Base-by-base conservation (phyloP, 2,797 vertebrate genomes). In the Pangasius mekongensis region DNA sequence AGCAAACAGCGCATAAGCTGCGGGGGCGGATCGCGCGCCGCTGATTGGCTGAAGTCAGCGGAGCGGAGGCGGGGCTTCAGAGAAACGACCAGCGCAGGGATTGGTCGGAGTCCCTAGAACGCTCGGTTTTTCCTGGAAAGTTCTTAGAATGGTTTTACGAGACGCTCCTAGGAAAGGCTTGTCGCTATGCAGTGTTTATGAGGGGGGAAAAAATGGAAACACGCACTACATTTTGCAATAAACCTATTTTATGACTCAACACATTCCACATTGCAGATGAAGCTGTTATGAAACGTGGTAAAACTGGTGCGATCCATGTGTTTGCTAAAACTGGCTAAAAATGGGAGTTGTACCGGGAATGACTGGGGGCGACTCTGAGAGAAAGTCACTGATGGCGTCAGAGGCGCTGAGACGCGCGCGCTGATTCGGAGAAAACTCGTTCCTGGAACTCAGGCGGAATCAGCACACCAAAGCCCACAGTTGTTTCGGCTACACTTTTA, bases 91-190 rank as follows among this genome's bases (percentile, higher is more conserved):
- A 30, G 56, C 27, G 14, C 36, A 22, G 36, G 33, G 84, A 86
- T 86, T 86, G 84, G 84, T 62, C 56, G 16, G 56, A 47, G 36
- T 86, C 84, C 71, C 7, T 76, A 24, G 83, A 69, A 20, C 84
- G 84, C 71, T 76, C 14, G 36, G 13, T 86, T 84, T 86, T 86
- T 86, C 84, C 71, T 86, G 71, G 84, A 86, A 86, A 86, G 96
- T 96, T 96, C 96, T 95, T 96, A 96, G 96, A 97, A 97, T 92
- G 82, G 16, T 92, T 96, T 95, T 92, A 92, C 22, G 30, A 84
- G 87, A 89, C 84, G 62, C 86, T 54, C 69, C 58, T 62, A 64
- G 86, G 60, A 87, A 39, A 69, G 47, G 73, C 62, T 86, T 66
- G 67, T 86, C 49, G 20, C 56, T 54, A 47, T 86, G 66, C 71